Evolutionary conservation across 2,888 invertebrate genomes (phyloP).

Genomic region (Lepetodrilus schrolli): DNA sequence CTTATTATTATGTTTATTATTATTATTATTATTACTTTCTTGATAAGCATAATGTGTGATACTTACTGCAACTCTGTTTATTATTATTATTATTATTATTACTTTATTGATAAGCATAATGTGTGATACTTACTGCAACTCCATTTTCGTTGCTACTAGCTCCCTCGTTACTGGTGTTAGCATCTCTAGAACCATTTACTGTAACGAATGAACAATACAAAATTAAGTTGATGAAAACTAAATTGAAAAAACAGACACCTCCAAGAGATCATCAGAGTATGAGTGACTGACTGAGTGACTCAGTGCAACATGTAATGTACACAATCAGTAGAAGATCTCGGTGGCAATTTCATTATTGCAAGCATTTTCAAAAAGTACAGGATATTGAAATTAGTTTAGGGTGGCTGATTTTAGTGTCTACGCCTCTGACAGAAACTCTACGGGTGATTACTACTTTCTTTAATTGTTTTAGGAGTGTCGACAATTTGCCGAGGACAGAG

Average conservation of each 20-base stretch:
- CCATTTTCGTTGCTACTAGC: conserved; percentile 10
- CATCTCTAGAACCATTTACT: conserved; percentile 3
- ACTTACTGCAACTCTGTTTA: too few species aligned
- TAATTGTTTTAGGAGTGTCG: conserved; percentile 21
- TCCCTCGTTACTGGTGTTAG: neutral
- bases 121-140: neutral
- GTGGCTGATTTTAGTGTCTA: neutral
- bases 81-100: too few species aligned
- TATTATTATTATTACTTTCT: too few species aligned
- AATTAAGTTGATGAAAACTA: neutral
- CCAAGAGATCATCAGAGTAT: too few species aligned
- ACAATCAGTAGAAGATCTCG: neutral
- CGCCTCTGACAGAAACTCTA: neutral
- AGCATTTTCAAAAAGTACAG: neutral
- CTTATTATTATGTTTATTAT: too few species aligned
- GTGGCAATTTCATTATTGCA: neutral
- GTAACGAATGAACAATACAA: neutral
- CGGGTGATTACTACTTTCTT: conserved; percentile 20
- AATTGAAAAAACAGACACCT: too few species aligned
- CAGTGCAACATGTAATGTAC: neutral
- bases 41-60: too few species aligned
- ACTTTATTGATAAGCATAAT: too few species aligned
- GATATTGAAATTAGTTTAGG: conserved; percentile 21
- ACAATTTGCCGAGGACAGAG: conserved; percentile 3
- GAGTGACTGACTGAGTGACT: neutral